Conservation (phyloP, 2,888 invertebrate genomes). For the Lamellibrachia columna region DNA sequence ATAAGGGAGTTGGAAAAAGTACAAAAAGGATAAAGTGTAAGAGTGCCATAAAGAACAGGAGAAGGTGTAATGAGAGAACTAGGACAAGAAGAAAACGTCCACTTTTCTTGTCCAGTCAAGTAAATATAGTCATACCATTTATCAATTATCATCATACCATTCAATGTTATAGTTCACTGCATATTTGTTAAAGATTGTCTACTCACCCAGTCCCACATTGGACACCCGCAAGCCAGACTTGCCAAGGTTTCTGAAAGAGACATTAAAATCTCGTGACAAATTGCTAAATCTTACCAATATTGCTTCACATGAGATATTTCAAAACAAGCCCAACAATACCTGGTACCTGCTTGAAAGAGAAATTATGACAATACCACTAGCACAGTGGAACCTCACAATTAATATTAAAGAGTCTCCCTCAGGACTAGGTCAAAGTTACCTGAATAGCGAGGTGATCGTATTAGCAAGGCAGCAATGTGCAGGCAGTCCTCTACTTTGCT, state of each 20-base stretch:
- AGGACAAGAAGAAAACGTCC: neutral
- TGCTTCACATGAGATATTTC: neutral
- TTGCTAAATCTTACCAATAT: neutral
- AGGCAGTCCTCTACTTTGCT: no score
- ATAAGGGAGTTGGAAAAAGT: neutral
- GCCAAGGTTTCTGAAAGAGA: constrained; percentile 81
- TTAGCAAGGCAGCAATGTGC: no score
- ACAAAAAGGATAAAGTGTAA: neutral
- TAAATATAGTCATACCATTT: neutral
- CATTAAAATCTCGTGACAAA: neutral
- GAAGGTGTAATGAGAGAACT: neutral
- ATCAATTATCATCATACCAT: no score
- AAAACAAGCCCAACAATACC: neutral
- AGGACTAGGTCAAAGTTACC: no score
- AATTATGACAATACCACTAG: neutral
- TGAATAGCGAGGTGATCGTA: no score
- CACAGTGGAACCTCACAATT: no score
- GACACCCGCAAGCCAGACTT: constrained; percentile 95
- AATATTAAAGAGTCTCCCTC: no score
- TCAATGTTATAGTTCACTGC: no score
- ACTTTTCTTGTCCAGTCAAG: neutral
- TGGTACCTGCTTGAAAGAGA: no score
- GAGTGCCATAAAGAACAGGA: neutral
- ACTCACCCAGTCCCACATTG: constrained; percentile 85
- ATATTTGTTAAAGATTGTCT: no score